Conservation (phyloP, 2,888 invertebrate genomes). For the Hesperia comma region DNA sequence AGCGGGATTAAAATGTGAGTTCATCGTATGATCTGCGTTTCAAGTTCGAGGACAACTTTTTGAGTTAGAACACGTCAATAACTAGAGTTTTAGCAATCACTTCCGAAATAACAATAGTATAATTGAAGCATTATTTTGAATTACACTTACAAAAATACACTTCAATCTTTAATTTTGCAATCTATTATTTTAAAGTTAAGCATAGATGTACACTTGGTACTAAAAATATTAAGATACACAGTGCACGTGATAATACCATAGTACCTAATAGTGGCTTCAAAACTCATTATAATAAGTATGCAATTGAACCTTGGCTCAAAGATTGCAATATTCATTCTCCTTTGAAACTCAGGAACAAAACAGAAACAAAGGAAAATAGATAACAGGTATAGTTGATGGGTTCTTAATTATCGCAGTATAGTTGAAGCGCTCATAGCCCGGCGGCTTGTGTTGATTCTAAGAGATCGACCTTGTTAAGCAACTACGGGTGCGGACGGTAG, state of each 20-base stretch:
- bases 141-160: too few relatives aligned
- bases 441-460: too few relatives aligned
- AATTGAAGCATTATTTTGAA: too few relatives aligned
- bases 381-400: background rate
- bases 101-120: too few relatives aligned
- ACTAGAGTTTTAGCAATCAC: too few relatives aligned
- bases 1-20: background rate
- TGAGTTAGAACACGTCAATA: background rate
- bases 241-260: background rate
- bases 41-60: background rate
- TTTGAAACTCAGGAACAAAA: background rate
- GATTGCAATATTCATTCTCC: background rate
- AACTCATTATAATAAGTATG: background rate
- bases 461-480: too few relatives aligned
- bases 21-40: constrained; percentile 1
- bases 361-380: background rate
- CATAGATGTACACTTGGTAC: too few relatives aligned
- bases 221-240: background rate
- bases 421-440: too few relatives aligned
- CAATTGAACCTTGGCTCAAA: background rate
- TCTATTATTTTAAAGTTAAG: too few relatives aligned
- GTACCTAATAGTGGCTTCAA: background rate
- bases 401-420: background rate
- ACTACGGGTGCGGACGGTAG: too few relatives aligned
- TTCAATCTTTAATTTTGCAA: too few relatives aligned